phyloP scores from a whole-genome alignment of 2,888 invertebrate species.

The Drosophila birchii region DNA sequence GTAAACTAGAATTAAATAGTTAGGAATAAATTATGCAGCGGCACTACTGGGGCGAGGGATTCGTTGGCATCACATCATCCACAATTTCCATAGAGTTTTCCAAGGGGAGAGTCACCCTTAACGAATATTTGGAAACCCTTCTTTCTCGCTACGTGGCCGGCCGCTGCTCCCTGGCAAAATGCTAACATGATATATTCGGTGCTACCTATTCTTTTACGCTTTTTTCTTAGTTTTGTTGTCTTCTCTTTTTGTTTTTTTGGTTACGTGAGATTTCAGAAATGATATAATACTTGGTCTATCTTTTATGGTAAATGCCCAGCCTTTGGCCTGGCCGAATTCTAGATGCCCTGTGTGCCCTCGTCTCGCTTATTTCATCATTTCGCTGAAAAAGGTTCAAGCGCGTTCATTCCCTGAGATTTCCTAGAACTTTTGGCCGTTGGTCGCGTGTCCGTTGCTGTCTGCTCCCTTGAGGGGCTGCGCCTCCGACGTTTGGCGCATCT shows the following conservation, averaged over 20 bases:
- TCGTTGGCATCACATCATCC: neutral
- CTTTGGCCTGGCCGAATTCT: slow-evolving; percentile 20
- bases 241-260: slow-evolving; percentile 54
- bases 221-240: slow-evolving; percentile 41
- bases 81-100: slow-evolving; percentile 5
- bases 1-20: slow-evolving; percentile 17
- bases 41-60: neutral
- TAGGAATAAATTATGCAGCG: slow-evolving; percentile 29
- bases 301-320: slow-evolving; percentile 37
- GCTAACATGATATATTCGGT: slow-evolving; percentile 39
- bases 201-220: slow-evolving; percentile 14
- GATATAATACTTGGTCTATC: slow-evolving; percentile 65
- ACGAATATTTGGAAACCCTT: slow-evolving; percentile 1
- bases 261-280: slow-evolving; percentile 67
- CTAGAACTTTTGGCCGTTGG: slow-evolving; percentile 52
- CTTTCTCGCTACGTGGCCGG: neutral
- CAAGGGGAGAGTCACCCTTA: slow-evolving; percentile 13
- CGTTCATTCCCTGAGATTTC: neutral
- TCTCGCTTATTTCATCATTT: neutral
- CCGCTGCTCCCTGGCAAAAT: slow-evolving; percentile 36
- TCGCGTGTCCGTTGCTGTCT: slow-evolving; percentile 28
- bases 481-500: slow-evolving; percentile 56
- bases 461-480: slow-evolving; percentile 65
- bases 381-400: slow-evolving; percentile 1
- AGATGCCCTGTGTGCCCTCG: slow-evolving; percentile 16